Percentiles rank a stretch among this genome's conserved stretches.
Evolutionary conservation across 2,888 invertebrate species (phyloP).

Genomic region (Rapana venosa): DNA sequence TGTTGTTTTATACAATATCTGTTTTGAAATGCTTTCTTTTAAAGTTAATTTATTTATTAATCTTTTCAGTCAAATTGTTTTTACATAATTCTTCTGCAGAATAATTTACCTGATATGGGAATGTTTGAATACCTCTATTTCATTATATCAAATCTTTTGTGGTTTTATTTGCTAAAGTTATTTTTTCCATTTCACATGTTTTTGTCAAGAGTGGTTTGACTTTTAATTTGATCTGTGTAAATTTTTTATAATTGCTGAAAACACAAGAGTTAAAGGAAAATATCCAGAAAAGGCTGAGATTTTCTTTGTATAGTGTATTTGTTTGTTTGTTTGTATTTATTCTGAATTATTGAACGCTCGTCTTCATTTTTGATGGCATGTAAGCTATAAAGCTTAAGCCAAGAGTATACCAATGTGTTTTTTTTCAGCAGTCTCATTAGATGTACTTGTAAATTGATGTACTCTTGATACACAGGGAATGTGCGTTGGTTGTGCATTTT

Average conservation of each 20-base stretch:
- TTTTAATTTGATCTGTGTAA: no score
- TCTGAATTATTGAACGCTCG: background rate
- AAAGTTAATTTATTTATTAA: no score
- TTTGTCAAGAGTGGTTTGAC: background rate
- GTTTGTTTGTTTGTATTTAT: background rate
- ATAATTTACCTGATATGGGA: no score
- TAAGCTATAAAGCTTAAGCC: background rate
- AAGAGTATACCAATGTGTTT: background rate
- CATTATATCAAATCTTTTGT: background rate
- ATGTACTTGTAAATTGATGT: constrained; percentile 27
- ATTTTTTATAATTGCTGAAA: background rate
- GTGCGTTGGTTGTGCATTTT: background rate
- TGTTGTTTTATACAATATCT: no score
- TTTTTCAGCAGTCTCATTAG: background rate
- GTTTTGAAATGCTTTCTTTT: no score
- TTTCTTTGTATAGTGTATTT: background rate
- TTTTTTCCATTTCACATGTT: background rate
- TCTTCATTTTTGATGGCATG: background rate
- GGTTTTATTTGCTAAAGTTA: background rate
- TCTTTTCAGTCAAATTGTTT: no score
- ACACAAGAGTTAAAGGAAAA: background rate
- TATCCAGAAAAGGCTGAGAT: background rate
- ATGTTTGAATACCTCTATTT: no score
- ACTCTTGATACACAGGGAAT: background rate
- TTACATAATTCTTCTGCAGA: no score